Evolutionary conservation across 1,140 invertebrate genomes (phyloP).

Genomic region (Chironomus striatipennis): DNA sequence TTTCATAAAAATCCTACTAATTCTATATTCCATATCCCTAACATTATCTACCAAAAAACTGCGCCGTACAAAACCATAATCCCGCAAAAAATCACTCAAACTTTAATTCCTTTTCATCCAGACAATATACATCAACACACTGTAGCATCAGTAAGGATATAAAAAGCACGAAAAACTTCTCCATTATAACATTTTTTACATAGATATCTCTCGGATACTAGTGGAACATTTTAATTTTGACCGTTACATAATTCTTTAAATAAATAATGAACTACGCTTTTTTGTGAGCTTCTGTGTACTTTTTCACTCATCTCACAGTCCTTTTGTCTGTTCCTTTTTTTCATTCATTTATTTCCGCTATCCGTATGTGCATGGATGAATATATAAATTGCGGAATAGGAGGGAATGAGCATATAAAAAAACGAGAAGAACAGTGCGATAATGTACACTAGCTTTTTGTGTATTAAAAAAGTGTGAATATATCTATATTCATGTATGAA

Average conservation of each 20-base stretch:
- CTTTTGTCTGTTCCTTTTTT: neutral
- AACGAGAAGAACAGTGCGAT: neutral
- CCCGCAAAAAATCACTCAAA: too few relatives aligned
- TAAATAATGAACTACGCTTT: neutral
- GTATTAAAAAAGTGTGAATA: too few relatives aligned
- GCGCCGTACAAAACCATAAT: too few relatives aligned
- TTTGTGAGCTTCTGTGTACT: neutral
- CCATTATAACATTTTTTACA: neutral
- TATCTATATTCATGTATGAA: too few relatives aligned
- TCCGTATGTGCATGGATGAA: neutral
- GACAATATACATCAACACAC: neutral
- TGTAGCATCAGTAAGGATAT: neutral
- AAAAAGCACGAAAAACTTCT: neutral
- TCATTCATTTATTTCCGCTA: neutral
- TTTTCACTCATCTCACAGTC: too few relatives aligned
- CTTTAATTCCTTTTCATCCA: neutral
- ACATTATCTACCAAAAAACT: too few relatives aligned
- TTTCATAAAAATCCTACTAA: too few relatives aligned
- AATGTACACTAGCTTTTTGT: too few relatives aligned
- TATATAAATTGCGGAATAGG: neutral
- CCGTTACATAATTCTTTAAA: constrained; percentile 21
- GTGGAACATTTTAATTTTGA: constrained; percentile 5
- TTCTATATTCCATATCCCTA: too few relatives aligned
- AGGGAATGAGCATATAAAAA: neutral
- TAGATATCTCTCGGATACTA: neutral